Conservation (phyloP, 2,797 vertebrate species). For the Takifugu ocellatus region DNA sequence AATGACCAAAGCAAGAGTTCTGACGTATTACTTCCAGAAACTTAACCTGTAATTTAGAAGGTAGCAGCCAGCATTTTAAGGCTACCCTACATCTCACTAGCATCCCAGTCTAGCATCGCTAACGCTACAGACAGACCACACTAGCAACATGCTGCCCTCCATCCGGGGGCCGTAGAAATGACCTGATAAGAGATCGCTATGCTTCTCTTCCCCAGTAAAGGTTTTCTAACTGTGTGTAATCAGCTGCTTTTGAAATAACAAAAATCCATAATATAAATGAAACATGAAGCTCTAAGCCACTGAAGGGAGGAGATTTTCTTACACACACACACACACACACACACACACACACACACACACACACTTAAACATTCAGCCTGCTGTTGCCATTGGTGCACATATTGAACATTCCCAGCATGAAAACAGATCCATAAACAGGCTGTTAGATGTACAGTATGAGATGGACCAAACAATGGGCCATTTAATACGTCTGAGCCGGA, state of each 20-base stretch:
- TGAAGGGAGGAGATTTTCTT: neutral
- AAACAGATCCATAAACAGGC: conserved; percentile 38
- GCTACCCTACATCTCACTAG: no score
- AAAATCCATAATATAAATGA: conserved; percentile 17
- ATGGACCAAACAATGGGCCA: conserved; percentile 31
- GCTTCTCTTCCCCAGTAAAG: no score
- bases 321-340: neutral
- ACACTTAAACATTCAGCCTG: neutral
- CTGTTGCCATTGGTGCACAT: conserved; percentile 21
- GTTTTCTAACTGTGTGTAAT: no score
- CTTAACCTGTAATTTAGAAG: no score
- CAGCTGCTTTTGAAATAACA: neutral
- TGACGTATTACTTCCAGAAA: no score
- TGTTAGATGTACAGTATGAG: conserved; percentile 20
- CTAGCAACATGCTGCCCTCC: no score
- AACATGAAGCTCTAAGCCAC: conserved; percentile 1
- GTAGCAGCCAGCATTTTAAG: no score
- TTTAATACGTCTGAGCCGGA: conserved; percentile 13
- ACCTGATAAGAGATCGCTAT: no score
- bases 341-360: neutral
- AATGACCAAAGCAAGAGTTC: no score
- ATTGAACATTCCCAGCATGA: conserved; percentile 26
- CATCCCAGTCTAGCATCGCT: no score
- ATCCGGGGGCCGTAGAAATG: no score
- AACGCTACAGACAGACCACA: no score